A percentile compares a stretch with the other conserved stretches of the same genome.
Conservation (phyloP, 1,140 invertebrate genomes). For the Calycopis cecrops region DNA sequence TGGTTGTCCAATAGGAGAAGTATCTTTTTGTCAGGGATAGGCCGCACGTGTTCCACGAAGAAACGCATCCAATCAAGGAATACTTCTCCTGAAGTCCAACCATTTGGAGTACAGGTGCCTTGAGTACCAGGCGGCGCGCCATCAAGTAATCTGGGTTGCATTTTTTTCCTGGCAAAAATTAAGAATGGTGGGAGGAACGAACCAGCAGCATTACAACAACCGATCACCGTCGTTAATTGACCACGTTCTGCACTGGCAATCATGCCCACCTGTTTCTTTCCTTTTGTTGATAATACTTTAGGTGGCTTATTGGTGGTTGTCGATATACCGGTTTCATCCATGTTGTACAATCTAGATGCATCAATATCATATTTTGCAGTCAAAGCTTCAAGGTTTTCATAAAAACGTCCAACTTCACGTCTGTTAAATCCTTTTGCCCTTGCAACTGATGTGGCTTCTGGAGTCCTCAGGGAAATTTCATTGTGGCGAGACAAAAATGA, state of each 20-base stretch:
- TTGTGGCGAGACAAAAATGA: conserved; percentile 34
- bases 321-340: conserved; percentile 40
- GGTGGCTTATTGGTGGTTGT: conserved; percentile 35
- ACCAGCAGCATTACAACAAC: conserved; percentile 8
- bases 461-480: conserved; percentile 36
- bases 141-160: neutral
- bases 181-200: neutral
- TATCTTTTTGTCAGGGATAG: neutral
- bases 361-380: conserved; percentile 31
- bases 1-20: conserved; percentile 6
- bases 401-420: conserved; percentile 33
- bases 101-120: neutral
- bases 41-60: conserved; percentile 3
- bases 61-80: conserved; percentile 3
- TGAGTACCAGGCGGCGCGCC: conserved; percentile 8
- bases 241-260: neutral
- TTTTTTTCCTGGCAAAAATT: neutral
- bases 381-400: conserved; percentile 30
- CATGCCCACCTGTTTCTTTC: conserved; percentile 31
- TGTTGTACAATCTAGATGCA: conserved; percentile 37
- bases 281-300: conserved; percentile 35
- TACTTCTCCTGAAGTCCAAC: neutral
- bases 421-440: conserved; percentile 35
- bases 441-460: conserved; percentile 41
- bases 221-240: neutral